These are phyloP conservation scores for Hippopotamyrus pictus DNA, from an alignment of 2,797 vertebrate species.

Conservation along the genomic window DNA sequence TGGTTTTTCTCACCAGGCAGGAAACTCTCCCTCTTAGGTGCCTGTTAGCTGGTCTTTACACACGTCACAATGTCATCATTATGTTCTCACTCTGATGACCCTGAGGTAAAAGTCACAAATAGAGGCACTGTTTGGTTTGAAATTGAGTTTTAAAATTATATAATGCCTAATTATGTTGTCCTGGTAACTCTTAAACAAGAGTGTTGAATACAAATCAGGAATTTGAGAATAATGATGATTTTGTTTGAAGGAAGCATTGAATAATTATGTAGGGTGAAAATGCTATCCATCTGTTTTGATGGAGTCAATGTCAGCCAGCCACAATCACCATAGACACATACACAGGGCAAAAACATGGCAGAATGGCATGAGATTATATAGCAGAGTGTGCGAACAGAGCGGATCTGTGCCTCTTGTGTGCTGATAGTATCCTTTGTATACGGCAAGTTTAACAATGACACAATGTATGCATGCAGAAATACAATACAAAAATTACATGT, in stretches of 20 bases:
- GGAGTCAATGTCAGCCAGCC: background rate
- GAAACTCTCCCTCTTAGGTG: background rate
- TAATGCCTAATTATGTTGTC: constrained; percentile 15
- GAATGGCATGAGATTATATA: background rate
- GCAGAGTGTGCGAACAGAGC: background rate
- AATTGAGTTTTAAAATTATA: constrained; percentile 15
- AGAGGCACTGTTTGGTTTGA: background rate
- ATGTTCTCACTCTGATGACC: background rate
- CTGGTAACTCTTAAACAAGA: constrained; percentile 9
- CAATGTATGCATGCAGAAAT: background rate
- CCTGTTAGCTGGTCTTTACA: background rate
- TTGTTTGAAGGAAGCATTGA: background rate
- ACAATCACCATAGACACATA: background rate
- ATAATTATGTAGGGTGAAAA: background rate
- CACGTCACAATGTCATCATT: background rate
- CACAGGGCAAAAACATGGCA: background rate
- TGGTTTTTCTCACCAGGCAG: background rate
- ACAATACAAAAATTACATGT: background rate
- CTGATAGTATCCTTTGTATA: background rate
- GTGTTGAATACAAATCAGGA: constrained; percentile 1
- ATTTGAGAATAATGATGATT: background rate
- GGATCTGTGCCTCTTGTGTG: background rate
- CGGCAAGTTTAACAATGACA: background rate
- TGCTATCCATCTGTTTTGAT: background rate
- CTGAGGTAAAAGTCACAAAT: background rate